Percentiles rank a stretch among this genome's conserved stretches.
Evolutionary conservation across 2,113 vertebrate species (phyloP).

Genomic region (Delphinapterus leucas): DNA sequence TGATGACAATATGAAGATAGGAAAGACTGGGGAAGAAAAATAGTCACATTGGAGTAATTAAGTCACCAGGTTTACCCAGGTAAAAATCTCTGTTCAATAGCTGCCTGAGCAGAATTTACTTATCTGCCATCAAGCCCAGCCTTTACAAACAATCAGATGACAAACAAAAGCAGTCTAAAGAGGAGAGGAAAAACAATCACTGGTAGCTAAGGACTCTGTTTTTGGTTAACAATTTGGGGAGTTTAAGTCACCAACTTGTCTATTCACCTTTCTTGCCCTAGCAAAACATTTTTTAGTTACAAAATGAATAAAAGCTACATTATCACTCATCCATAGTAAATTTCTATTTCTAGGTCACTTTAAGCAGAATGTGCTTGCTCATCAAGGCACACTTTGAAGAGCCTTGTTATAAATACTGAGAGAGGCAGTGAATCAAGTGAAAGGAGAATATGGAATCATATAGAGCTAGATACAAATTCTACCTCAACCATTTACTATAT

Average conservation of each 20-base stretch:
- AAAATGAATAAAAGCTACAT: conserved; percentile 36
- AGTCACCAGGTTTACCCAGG: neutral
- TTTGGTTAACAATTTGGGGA: neutral
- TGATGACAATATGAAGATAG: neutral
- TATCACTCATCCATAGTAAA: neutral
- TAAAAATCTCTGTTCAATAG: neutral
- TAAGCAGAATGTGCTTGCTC: conserved; percentile 7
- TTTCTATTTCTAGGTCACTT: conserved; percentile 21
- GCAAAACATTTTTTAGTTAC: conserved; percentile 15
- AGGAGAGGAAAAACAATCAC: neutral
- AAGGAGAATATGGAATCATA: neutral
- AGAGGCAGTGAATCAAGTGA: neutral
- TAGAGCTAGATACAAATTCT: neutral
- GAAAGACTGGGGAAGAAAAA: neutral
- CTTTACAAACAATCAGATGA: neutral
- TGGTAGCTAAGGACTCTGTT: neutral
- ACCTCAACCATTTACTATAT: neutral
- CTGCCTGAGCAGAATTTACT: neutral
- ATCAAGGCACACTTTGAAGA: conserved; percentile 10
- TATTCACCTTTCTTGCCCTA: neutral
- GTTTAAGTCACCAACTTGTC: neutral
- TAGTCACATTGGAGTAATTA: neutral
- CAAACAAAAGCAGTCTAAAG: neutral
- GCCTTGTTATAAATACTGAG: neutral
- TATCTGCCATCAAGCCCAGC: neutral